phyloP scores from a whole-genome alignment of 2,888 invertebrate species.

The Auanema sp. region DNA sequence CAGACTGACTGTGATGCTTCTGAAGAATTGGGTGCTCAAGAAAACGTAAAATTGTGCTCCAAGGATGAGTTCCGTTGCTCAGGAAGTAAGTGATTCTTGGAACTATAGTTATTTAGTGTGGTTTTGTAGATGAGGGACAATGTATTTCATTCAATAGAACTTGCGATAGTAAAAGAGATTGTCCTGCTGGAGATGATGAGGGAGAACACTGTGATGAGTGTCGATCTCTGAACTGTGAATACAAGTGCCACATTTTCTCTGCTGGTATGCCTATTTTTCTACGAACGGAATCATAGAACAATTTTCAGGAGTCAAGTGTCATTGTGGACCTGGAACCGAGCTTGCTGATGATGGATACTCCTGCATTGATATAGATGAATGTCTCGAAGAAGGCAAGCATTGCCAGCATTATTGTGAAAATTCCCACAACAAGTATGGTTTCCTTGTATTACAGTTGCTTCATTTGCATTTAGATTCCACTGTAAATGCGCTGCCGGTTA shows the following conservation, averaged over 20 bases:
- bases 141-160: slow-evolving; percentile 37
- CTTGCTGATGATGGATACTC: slow-evolving; percentile 24
- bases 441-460: not conserved
- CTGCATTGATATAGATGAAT: slow-evolving; percentile 40
- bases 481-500: slow-evolving; percentile 48
- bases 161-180: slow-evolving; percentile 64
- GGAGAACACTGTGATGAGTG: slow-evolving; percentile 41
- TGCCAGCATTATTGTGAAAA: slow-evolving; percentile 96
- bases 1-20: too few species aligned
- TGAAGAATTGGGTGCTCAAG: too few species aligned
- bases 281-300: not conserved
- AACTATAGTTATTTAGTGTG: not conserved
- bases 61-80: not conserved
- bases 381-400: slow-evolving; percentile 22
- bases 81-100: not conserved
- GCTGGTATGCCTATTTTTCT: slow-evolving; percentile 9
- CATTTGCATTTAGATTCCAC: slow-evolving; percentile 22
- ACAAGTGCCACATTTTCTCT: slow-evolving; percentile 30
- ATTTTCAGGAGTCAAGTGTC: slow-evolving; percentile 28
- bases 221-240: slow-evolving; percentile 23
- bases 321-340: slow-evolving; percentile 27
- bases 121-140: slow-evolving; percentile 3
- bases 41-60: not conserved
- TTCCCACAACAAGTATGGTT: slow-evolving; percentile 76
- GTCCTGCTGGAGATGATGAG: slow-evolving; percentile 65